Base-by-base conservation (phyloP, 1,140 invertebrate genomes). In the Eurosta solidaginis region DNA sequence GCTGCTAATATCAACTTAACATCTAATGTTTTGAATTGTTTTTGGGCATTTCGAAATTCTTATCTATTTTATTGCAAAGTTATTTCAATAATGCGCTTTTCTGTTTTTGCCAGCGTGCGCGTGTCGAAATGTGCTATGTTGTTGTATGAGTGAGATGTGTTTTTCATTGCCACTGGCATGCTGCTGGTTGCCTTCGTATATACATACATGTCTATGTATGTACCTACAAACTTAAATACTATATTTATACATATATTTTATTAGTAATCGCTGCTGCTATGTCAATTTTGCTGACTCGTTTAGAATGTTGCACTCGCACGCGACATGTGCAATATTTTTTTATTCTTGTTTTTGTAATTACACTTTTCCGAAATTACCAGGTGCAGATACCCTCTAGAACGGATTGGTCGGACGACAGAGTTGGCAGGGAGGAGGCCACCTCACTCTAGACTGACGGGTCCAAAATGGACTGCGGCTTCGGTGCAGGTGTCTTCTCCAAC, bases 261-360 rank as follows among this genome's bases (percentile, higher is more conserved):
- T 12, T 20, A 52, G n/a, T n/a, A n/a, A n/a, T n/a, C 33, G 6
- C 33, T 22, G 17, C 17, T 40, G 20, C 36, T 68, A 40, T 9
- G 33, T 36, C 59, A 36, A 40, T 40, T 29, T 68, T 40, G 59
- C 59, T 42, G 59, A 68, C 59, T 68, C 36, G 36, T 68, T 40
- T 68, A 68, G 59, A 68, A 68, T 68, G 59, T 68, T 40, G 33
- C 59, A 68, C 40, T 42, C n/a, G 6, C 59, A 68, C 59, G 59
- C 59, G 59, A 68, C 73, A 10, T 74, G 73, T 47, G 73, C 45
- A 44, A 74, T 74, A 45, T 74, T 36, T 14, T 45, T 9, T 45
- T 7, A 7, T 17, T 45, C 17, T 27, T 22, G 44, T 74, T 68
- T 6, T 25, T 74, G 3, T 33, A 74, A 74, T 29, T 74, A 14